Evolutionary conservation across 2,888 invertebrate species (phyloP), one percentile per base, ranked within the genome.

Genomic region (Microdon myrmicae): DNA sequence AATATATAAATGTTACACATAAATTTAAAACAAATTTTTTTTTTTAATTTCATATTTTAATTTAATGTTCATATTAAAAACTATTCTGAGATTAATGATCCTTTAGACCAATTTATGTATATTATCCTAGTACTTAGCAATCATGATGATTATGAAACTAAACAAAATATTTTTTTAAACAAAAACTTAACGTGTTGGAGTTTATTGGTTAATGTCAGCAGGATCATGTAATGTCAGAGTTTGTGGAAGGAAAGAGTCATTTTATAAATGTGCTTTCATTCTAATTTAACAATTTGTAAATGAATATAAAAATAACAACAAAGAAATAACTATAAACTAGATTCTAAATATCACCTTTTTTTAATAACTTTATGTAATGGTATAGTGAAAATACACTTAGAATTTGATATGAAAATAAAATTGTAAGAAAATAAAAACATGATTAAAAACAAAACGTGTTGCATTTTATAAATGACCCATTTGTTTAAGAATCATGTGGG

Each of bases 241-340:
- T 38, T 55, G 35, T 54, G 56, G 53, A n/a, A n/a, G n/a, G n/a
- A 67, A 67, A 55, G 64, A 64, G 58, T 68, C 56, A 56, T 60
- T 68, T 60, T 37, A 56, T 68, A 60, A 66, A 68, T 67, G 67
- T 64, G 67, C 67, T 67, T 67, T 64, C 54, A 39, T 31, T 38
- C 64, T 60, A 61, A 56, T 51, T 56, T 67, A 56, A 53, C 64
- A 49, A 61, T 60, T 49, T 59, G 39, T 12, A 35, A 41, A 48
- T 14, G 35, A 29, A 32, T 17, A 16, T 22, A 26, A 32, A 26
- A 26, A 28, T n/a, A 26, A 10, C 10, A n/a, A 4, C 37, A 29
- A 37, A 8, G 35, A 23, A 34, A 29, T 23, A 12, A 3, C 8
- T 45, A 14, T 38, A 10, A n/a, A n/a, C n/a, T n/a, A n/a, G n/a